Conservation (phyloP, 2,888 invertebrate genomes). For the Drosophila falleni region DNA sequence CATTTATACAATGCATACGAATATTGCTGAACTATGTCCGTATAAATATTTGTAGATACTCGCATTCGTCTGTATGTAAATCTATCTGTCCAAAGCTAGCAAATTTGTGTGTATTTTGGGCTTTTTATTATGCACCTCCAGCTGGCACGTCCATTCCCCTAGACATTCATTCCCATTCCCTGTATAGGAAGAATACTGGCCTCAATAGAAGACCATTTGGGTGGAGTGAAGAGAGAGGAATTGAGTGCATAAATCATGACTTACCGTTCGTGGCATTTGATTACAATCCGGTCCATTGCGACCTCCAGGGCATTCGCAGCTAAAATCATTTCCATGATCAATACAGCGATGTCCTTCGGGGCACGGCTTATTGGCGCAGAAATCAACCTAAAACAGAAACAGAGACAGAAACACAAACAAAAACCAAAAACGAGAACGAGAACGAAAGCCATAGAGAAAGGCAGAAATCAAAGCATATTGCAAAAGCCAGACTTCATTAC, state of each 20-base stretch:
- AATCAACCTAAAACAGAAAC: constrained; percentile 87
- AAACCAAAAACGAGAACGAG: neutral
- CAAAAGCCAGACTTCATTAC: constrained; percentile 66
- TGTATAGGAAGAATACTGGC: constrained; percentile 26
- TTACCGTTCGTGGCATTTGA: constrained; percentile 89
- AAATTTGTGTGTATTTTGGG: constrained; percentile 71
- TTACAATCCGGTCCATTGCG: constrained; percentile 90
- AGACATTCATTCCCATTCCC: neutral
- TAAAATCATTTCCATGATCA: constrained; percentile 91
- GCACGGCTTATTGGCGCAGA: constrained; percentile 90
- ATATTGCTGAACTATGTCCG: constrained; percentile 3
- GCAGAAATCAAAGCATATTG: constrained; percentile 45
- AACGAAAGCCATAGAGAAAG: constrained; percentile 20
- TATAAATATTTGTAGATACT: constrained; percentile 12
- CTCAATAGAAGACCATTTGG: constrained; percentile 35
- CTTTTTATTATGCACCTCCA: constrained; percentile 55
- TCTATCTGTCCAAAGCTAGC: constrained; percentile 47
- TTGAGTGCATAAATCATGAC: constrained; percentile 84
- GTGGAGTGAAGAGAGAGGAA: neutral
- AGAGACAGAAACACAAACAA: constrained; percentile 81
- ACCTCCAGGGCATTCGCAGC: constrained; percentile 91
- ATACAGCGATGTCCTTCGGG: constrained; percentile 89
- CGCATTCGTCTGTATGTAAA: constrained; percentile 13
- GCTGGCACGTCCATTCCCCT: constrained; percentile 8
- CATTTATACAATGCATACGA: constrained; percentile 22